Evolutionary conservation across 2,113 vertebrate species (phyloP).

Genomic region (Nesoenas mayeri): DNA sequence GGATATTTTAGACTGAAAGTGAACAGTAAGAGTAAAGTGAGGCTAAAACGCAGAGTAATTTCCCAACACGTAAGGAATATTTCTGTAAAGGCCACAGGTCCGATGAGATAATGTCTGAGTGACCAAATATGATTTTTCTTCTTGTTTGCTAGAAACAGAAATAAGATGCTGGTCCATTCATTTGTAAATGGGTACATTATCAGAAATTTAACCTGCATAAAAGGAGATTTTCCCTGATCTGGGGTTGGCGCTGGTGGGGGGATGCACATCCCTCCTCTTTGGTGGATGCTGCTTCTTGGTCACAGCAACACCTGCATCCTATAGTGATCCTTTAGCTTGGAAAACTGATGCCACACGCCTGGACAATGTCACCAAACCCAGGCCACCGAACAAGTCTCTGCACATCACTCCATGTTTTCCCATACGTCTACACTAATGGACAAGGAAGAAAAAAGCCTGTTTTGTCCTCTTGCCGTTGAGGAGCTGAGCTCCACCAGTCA

Average conservation of each 20-base stretch:
- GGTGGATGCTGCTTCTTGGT: neutral
- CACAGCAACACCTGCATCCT: neutral
- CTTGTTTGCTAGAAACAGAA: neutral
- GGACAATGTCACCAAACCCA: rapidly evolving
- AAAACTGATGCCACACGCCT: rapidly evolving
- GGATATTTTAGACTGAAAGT: neutral
- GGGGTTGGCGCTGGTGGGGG: neutral
- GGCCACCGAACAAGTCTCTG: rapidly evolving
- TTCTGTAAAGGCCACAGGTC: neutral
- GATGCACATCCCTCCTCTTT: neutral
- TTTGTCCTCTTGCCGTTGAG: rapidly evolving
- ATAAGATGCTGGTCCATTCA: neutral
- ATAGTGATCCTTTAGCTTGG: rapidly evolving
- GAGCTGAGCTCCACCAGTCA: neutral
- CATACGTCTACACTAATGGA: rapidly evolving
- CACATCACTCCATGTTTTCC: rapidly evolving
- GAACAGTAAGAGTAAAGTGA: neutral
- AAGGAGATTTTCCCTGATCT: neutral
- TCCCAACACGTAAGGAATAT: neutral
- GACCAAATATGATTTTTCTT: neutral
- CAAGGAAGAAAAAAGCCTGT: rapidly evolving
- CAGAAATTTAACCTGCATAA: neutral
- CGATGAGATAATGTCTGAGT: neutral
- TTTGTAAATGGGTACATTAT: neutral
- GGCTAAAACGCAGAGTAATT: neutral